Percentiles rank a stretch among this genome's conserved stretches.
Evolutionary conservation across 2,797 vertebrate species (phyloP).

Genomic region (Danio choprae): DNA sequence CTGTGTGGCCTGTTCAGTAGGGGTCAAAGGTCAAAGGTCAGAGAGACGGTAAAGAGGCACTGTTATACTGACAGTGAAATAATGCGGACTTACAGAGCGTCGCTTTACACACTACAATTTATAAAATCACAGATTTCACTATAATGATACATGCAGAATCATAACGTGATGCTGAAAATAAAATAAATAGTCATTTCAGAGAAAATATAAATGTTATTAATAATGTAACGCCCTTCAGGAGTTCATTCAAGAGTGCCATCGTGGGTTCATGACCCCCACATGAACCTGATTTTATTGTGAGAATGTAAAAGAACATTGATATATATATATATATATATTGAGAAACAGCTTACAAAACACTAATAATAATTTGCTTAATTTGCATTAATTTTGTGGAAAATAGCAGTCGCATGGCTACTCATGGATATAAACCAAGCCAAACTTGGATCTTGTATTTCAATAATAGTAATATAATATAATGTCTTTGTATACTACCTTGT

Average conservation of each 20-base stretch:
- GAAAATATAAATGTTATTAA: neutral
- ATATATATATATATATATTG: too few relatives aligned
- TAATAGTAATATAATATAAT: neutral
- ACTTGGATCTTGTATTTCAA: neutral
- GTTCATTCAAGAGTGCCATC: constrained; percentile 63
- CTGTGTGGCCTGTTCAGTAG: constrained; percentile 52
- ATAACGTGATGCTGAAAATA: neutral
- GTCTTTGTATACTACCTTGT: neutral
- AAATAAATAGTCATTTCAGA: neutral
- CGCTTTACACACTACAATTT: neutral
- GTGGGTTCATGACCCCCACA: constrained; percentile 85
- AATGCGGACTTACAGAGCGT: neutral
- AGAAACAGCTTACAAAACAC: neutral
- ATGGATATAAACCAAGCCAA: neutral
- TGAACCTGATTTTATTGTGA: constrained; percentile 86
- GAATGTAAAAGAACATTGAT: constrained; percentile 16
- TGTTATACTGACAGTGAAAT: constrained; percentile 17
- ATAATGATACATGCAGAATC: neutral
- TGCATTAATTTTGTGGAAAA: neutral
- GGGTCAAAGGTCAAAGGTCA: constrained; percentile 73
- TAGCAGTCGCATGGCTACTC: neutral
- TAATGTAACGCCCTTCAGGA: neutral
- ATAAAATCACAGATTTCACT: too few relatives aligned
- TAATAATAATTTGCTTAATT: neutral
- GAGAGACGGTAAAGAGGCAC: constrained; percentile 62